These are phyloP conservation scores for Nothocercus julius DNA, from an alignment of 2,113 vertebrate species.

Conservation along the genomic window DNA sequence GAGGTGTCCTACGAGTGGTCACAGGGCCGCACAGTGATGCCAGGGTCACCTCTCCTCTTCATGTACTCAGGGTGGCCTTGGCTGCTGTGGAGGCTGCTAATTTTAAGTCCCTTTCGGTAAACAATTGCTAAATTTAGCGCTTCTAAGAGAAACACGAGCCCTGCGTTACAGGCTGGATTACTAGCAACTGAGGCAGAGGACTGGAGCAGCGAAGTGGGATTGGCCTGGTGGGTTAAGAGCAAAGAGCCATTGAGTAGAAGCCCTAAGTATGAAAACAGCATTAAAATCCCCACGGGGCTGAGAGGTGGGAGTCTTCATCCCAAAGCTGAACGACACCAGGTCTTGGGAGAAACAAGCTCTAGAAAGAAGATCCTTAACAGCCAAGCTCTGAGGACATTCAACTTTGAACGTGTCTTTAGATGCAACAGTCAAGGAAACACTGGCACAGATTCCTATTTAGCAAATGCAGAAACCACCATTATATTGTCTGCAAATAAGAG, in stretches of 20 bases:
- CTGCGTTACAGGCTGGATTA: not conserved
- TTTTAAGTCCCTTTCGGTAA: not conserved
- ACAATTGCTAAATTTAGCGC: conserved; percentile 17
- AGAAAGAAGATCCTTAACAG: not conserved
- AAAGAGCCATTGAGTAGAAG: not conserved
- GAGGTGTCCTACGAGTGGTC: not conserved
- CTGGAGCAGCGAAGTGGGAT: accelerated
- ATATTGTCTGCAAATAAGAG: not conserved
- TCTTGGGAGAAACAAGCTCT: not conserved
- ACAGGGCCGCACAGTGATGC: not conserved
- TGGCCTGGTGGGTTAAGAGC: not conserved
- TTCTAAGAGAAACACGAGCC: not conserved
- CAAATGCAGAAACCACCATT: not conserved
- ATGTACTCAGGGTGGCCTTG: not conserved
- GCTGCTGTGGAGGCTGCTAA: not conserved
- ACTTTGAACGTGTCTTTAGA: too few relatives aligned
- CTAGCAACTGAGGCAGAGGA: not conserved
- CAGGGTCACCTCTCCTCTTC: not conserved
- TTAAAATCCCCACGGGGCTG: not conserved
- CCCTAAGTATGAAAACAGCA: not conserved
- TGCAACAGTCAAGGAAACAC: accelerated
- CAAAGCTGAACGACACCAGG: not conserved
- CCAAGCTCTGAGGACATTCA: not conserved
- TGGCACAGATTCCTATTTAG: not conserved
- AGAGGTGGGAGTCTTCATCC: not conserved